phyloP scores from a whole-genome alignment of 2,797 vertebrate species.

The Chanos chanos region DNA sequence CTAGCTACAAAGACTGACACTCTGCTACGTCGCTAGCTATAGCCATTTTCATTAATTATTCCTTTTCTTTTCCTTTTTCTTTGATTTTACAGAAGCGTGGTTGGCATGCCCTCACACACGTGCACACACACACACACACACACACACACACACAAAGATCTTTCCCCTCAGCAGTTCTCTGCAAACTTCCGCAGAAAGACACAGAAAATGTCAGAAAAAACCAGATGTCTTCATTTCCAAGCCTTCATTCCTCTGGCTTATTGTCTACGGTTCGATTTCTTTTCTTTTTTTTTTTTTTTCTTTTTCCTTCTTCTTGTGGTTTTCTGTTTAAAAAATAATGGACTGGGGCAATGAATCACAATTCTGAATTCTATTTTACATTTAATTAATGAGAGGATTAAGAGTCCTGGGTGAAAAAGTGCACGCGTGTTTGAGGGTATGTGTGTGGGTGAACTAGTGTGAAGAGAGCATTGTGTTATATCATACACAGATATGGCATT shows the following conservation, averaged over 20 bases:
- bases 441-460: neutral
- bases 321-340: constrained; percentile 49
- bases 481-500: constrained; percentile 14
- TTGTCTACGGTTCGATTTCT: constrained; percentile 35
- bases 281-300: constrained; percentile 42
- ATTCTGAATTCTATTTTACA: constrained; percentile 47
- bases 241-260: neutral
- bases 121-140: too few relatives aligned
- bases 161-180: neutral
- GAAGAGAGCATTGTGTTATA: constrained; percentile 10
- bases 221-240: constrained; percentile 15
- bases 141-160: neutral
- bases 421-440: neutral
- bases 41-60: too few relatives aligned
- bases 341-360: constrained; percentile 57
- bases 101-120: too few relatives aligned
- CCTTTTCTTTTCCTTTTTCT: too few relatives aligned
- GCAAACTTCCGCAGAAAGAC: neutral
- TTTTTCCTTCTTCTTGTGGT: constrained; percentile 36
- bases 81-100: too few relatives aligned
- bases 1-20: too few relatives aligned
- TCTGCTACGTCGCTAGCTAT: too few relatives aligned
- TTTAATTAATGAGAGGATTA: constrained; percentile 59
- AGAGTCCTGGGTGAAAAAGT: constrained; percentile 35
- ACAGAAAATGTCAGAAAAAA: neutral